phyloP scores from a whole-genome alignment of 2,888 invertebrate genomes.

The Acrobasis repandana region DNA sequence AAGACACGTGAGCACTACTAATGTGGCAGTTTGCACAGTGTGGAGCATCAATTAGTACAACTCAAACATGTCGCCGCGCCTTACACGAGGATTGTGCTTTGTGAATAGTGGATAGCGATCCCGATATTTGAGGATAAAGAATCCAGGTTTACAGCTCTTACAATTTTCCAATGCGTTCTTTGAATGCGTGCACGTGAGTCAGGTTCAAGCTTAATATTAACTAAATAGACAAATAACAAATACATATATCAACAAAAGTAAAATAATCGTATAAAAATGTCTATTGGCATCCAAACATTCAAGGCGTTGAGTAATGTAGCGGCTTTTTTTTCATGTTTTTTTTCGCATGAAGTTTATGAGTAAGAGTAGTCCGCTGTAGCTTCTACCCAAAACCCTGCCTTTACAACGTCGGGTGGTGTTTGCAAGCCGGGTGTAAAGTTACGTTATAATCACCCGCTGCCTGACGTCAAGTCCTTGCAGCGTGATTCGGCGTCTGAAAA shows the following conservation, averaged over 20 bases:
- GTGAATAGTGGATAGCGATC: slow-evolving; percentile 26
- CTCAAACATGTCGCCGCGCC: slow-evolving; percentile 54
- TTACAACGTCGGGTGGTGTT: slow-evolving; percentile 36
- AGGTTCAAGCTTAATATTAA: no score
- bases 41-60: slow-evolving; percentile 52
- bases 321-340: no score
- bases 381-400: slow-evolving; percentile 17
- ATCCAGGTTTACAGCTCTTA: no score
- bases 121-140: not conserved
- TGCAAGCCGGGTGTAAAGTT: slow-evolving; percentile 53
- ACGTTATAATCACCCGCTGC: slow-evolving; percentile 52
- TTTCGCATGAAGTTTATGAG: no score
- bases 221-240: no score
- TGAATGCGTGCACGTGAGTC: no score
- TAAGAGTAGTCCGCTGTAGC: slow-evolving; percentile 30
- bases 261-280: no score
- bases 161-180: no score
- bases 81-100: slow-evolving; percentile 26
- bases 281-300: no score
- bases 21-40: slow-evolving; percentile 39
- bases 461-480: slow-evolving; percentile 45
- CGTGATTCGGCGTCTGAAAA: slow-evolving; percentile 3
- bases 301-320: no score
- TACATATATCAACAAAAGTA: no score
- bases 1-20: no score